Base-by-base conservation (phyloP, 1,140 invertebrate species). In the Oryzaephilus surinamensis region DNA sequence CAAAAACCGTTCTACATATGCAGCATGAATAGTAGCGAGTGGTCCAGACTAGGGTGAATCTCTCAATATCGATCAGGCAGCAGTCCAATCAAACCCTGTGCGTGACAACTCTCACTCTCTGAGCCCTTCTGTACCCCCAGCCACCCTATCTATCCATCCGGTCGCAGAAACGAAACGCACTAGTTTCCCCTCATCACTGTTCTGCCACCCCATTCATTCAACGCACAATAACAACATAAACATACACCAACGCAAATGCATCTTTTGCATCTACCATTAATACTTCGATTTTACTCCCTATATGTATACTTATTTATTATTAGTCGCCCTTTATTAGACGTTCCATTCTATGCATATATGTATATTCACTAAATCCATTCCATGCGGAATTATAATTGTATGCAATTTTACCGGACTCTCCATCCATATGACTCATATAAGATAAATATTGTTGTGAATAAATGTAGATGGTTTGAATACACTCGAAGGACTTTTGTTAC, bases 61-160 rank as follows among this genome's bases (percentile, higher is more conserved):
- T 58, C 50, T 55, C 48, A 50, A 56, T 58, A 56, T 55, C 57
- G 57, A 58, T 58, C 53, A 55, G 51, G 24, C 45, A 52, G 52
- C 51, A 57, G 57, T 45, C 57, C 57, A 57, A 60, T 60, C 57
- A 60, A 58, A 55, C 53, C 46, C 40, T 57, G 57, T 60, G 57
- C 57, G 57, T 60, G 57, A 60, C 55, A 60, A 59, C 55, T 60
- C 52, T 60, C 57, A 57, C 57, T 60, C 50, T 58, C 48, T 45
- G 40, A 40, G 46, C 43, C 52, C 50, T 52, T 55, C 38, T 41
- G 38, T 43, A 45, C 51, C 51, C 48, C 51, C 45, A 39, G 39
- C 32, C 26, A 21, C 38, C 40, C 34, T 35, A 38, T 45, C 16
- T 37, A 24, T n/a, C n/a, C n/a, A n/a, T n/a, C n/a, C n/a, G n/a